Evolutionary conservation across 1,140 invertebrate species (phyloP).

Genomic region (Diachasma alloeum): DNA sequence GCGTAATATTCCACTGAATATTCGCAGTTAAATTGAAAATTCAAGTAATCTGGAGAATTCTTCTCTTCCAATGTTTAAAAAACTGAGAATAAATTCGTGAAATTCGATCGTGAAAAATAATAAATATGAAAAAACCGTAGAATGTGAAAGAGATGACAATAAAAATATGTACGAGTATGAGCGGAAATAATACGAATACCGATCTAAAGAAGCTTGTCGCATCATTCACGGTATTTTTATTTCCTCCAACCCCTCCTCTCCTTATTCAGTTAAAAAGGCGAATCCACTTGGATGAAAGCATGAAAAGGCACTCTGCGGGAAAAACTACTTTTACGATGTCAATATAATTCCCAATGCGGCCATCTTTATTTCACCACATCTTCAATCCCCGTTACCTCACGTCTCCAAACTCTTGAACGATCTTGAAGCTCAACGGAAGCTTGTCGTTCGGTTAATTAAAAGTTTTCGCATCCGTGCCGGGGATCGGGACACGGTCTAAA

Average conservation of each 20-base stretch:
- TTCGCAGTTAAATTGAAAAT: no score
- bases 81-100: no score
- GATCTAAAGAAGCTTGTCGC: not conserved
- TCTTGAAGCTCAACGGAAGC: not conserved
- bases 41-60: no score
- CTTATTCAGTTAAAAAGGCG: not conserved
- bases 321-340: not conserved
- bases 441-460: conserved; percentile 8
- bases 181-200: not conserved
- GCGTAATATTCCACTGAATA: no score
- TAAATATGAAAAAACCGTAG: not conserved
- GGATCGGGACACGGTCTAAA: not conserved
- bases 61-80: no score
- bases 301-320: conserved; percentile 6
- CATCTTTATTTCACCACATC: conserved; percentile 10
- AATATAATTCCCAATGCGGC: conserved; percentile 14
- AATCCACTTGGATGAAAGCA: conserved; percentile 8
- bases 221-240: not conserved
- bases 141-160: not conserved
- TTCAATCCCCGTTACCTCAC: not conserved
- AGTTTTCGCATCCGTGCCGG: not conserved
- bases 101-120: no score
- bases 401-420: not conserved
- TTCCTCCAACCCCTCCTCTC: not conserved
- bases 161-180: not conserved